Conservation (phyloP, 1,140 invertebrate genomes). For the Drosophila athabasca region DNA sequence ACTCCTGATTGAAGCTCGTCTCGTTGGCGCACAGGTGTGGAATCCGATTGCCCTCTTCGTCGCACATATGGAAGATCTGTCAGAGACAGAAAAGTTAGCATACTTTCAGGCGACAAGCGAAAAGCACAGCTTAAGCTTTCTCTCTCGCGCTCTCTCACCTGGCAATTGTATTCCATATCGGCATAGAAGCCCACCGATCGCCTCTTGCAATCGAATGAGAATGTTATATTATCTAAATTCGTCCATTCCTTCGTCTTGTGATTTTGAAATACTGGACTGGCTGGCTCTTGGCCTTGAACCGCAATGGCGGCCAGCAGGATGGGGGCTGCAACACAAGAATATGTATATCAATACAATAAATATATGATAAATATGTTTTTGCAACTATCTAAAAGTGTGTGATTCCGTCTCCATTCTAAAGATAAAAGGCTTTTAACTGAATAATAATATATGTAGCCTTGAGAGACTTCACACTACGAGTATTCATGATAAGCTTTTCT, state of each 20-base stretch:
- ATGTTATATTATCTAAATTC: slow-evolving; percentile 87
- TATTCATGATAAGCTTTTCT: no score
- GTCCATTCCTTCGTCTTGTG: slow-evolving; percentile 86
- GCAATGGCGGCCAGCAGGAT: slow-evolving; percentile 60
- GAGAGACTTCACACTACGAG: no score
- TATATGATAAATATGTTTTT: background rate
- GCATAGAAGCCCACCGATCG: slow-evolving; percentile 87
- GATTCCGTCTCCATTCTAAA: background rate
- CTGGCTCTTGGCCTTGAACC: slow-evolving; percentile 66
- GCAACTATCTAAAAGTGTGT: no score
- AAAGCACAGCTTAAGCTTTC: slow-evolving; percentile 1
- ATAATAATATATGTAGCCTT: no score
- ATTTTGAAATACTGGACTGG: slow-evolving; percentile 83
- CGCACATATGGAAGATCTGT: slow-evolving; percentile 87
- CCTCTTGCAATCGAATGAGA: slow-evolving; percentile 86
- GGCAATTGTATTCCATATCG: slow-evolving; percentile 87
- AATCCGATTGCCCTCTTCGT: slow-evolving; percentile 86
- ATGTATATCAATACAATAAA: background rate
- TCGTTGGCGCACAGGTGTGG: slow-evolving; percentile 87
- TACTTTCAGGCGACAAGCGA: slow-evolving; percentile 50
- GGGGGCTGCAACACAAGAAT: slow-evolving; percentile 32
- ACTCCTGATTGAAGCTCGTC: slow-evolving; percentile 87
- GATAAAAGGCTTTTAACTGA: no score
- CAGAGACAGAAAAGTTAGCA: slow-evolving; percentile 13
- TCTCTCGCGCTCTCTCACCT: slow-evolving; percentile 66